Conservation (phyloP, 2,113 vertebrate species). For the Elachura formosa region DNA sequence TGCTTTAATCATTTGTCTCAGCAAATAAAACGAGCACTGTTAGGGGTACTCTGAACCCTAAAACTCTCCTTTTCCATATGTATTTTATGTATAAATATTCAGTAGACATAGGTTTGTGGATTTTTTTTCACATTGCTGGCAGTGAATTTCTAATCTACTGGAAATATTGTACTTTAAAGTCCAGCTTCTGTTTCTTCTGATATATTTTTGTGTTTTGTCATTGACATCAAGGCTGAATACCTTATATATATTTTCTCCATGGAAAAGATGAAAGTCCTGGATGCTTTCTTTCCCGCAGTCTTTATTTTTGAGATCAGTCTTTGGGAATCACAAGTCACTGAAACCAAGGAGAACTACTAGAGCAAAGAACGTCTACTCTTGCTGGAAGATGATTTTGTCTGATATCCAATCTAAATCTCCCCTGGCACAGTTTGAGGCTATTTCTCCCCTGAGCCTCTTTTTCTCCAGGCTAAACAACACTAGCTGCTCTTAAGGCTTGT, state of each 20-base stretch:
- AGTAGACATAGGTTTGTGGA: neutral
- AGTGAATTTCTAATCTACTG: neutral
- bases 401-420: neutral
- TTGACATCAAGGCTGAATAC: neutral
- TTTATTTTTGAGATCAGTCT: neutral
- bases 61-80: neutral
- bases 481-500: too few species aligned
- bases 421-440: neutral
- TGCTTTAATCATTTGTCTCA: neutral
- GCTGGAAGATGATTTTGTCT: neutral
- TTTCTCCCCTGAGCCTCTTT: neutral
- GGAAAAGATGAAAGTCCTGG: neutral
- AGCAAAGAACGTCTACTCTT: neutral
- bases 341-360: neutral
- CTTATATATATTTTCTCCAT: neutral
- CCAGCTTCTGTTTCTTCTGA: neutral
- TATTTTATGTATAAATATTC: neutral
- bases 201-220: neutral
- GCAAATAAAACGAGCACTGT: neutral
- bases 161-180: neutral
- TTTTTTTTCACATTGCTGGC: neutral
- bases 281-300: neutral
- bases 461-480: neutral
- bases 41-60: neutral
- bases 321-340: neutral